Evolutionary conservation across 2,888 invertebrate genomes (phyloP), one percentile per base, ranked within the genome.

Genomic region (Sthenelais limicola): DNA sequence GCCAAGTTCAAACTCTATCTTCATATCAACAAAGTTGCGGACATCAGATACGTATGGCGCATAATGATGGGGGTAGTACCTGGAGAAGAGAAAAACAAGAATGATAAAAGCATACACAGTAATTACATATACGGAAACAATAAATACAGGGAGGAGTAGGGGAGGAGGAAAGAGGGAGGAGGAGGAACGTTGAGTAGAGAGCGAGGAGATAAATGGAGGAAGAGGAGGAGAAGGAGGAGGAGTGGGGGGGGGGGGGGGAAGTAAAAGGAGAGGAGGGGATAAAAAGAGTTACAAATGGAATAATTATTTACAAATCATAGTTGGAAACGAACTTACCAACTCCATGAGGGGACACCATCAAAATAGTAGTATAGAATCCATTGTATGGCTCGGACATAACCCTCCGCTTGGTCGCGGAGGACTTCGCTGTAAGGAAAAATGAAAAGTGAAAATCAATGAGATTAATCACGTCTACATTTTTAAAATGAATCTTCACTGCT

Each of bases 301-400:
- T n/a, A n/a, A n/a, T n/a, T n/a, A n/a, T n/a, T n/a, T n/a, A n/a
- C n/a, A n/a, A n/a, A n/a, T n/a, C n/a, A n/a, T n/a, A n/a, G n/a
- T n/a, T n/a, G 9, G n/a, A 28, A 2, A 68, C 21, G 26, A 26
- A 76, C 86, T 78, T 91, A 98, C 98, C 98, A 99, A 35, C 95
- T 94, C 99, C 99, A 99, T 0, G 97, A 97, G 68, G 94, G 94
- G 54, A 97, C 95, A 5, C 98, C 98, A 82, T 95, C 93, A 88
- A 97, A 98, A 88, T 99, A 99, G 88, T 99, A 99, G 85, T 93
- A 91, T 24, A 98, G 90, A 85, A 96, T 96, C 98, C 98, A 99
- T 82, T 98, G 98, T 66, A 99, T 92, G 0, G 97, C 98, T 49
- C 93, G 90, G 12, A 98, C 93, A 86, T 98, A 99, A 28, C 94